Evolutionary conservation across 2,113 vertebrate species (phyloP), one percentile per base, ranked within the genome.

Genomic region (Chaetodon auriga): DNA sequence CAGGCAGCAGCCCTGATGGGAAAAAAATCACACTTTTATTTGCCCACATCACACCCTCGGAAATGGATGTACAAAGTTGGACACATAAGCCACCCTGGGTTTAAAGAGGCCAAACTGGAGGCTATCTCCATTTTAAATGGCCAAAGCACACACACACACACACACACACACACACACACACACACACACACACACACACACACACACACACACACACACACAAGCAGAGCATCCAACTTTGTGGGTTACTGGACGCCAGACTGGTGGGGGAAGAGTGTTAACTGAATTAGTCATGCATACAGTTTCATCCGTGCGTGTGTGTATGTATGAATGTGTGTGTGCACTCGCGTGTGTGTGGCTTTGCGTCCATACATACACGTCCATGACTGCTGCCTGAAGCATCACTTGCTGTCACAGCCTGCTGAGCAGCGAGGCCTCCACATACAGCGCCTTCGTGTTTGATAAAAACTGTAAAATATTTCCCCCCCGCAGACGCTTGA

Each of bases 281-380:
- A 86, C 80, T 75, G 84, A 87, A 89, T 92, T 89, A 87, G 82
- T 93, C 83, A 90, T 90, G 89, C 83, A 89, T 81, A 55, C 70
- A 85, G 60, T 51, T 71, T 70, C 45, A 82, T 55, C 70, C 92
- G n/a, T 65, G 43, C 14, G 11, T 73, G 45, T 80, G 38, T 75
- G 21, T 68, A 21, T 60, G 55, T 66, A 38, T 74, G 23, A 54
- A 23, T 51, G 35, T 72, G 15, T 49, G 7, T 61, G 18, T 30
- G 30, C 3, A n/a, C n/a, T n/a, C 69, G 23, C 54, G 35, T 51
- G 35, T 72, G 15, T 49, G 7, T 61, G 18, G 1, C 2, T n/a
- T 18, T 36, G 4, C 72, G 57, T 68, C 43, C 41, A 23, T 58
- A 69, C 35, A 73, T 45, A 54, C 45, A 51, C 12, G 1, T 7